A percentile compares a stretch with the other conserved stretches of the same genome.
Evolutionary conservation across 2,888 invertebrate species (phyloP).

Genomic region (Apotomis turbidana): DNA sequence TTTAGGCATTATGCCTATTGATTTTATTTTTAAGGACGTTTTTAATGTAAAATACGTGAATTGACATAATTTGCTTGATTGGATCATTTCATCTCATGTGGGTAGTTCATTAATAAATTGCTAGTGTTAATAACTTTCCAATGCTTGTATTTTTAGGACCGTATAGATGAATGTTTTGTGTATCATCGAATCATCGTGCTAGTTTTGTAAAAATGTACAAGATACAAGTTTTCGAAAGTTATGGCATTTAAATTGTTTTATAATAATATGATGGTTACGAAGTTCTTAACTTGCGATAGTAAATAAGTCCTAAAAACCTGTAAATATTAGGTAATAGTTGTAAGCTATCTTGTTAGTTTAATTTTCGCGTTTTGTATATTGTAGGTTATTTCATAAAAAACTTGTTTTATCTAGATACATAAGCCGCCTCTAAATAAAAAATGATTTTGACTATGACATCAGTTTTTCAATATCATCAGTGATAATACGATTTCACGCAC

Average conservation of each 20-base stretch:
- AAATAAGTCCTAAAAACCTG: conserved; percentile 20
- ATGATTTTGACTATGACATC: conserved; percentile 11
- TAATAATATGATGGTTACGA: background rate
- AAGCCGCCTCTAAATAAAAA: conserved; percentile 41
- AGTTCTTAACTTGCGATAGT: conserved; percentile 10
- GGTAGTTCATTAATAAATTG: background rate
- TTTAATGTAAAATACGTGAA: conserved; percentile 11
- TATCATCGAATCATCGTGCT: background rate
- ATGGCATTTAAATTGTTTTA: background rate
- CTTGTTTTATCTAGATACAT: conserved; percentile 40
- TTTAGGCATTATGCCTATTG: conserved; percentile 28
- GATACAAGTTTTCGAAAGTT: conserved; percentile 21
- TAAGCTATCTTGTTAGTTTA: conserved; percentile 15
- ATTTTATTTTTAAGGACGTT: conserved; percentile 33
- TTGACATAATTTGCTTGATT: conserved; percentile 8
- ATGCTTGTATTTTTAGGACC: background rate
- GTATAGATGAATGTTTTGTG: background rate
- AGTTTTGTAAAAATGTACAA: conserved; percentile 1
- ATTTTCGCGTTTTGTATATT: conserved; percentile 9
- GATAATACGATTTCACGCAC: background rate
- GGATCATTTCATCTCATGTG: background rate
- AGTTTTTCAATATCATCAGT: background rate
- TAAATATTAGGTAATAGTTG: conserved; percentile 22
- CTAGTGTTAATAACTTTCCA: conserved; percentile 9
- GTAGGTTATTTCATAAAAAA: conserved; percentile 29